Evolutionary conservation across 2,113 vertebrate species (phyloP), one percentile per base, ranked within the genome.

Genomic region (Hyperoodon ampullatus): DNA sequence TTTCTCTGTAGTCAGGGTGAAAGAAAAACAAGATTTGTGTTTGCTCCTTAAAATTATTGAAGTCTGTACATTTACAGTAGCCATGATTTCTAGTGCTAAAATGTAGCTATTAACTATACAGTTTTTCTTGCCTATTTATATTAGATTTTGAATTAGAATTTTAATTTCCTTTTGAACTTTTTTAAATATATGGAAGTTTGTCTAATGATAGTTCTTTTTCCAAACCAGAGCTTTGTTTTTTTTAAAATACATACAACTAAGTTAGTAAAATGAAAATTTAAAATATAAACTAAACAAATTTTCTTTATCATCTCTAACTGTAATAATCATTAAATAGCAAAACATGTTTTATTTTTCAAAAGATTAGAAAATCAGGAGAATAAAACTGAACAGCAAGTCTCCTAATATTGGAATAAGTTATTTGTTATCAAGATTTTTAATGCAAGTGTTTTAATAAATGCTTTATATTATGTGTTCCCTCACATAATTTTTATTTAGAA

Each of bases 141-240:
- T 93, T 90, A 44, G n/a, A 44, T 78, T 94, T 94, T 88, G 6
- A 89, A 88, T 5, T 77, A 26, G 1, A 86, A 93, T 93, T 96
- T 93, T 96, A 81, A 86, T 96, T 96, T 94, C 1, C 3, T 92
- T 24, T 0, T 61, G 35, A 58, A 55, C 39, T 89, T 80, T 58
- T 85, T 97, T 28, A 39, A 84, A 90, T 15, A 77, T 39, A 70
- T 33, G 5, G 23, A 55, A 19, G 5, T 83, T 11, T 0, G 0
- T 75, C 58, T 84, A 58, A 68, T 3, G 65, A 91, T 72, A 80
- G 11, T 9, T 90, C 39, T 92, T 86, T 85, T 78, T 35, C 61
- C 19, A 81, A 80, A n/a, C 30, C 24, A 74, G 13, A 86, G 96
- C 94, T 91, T 55, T 70, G 44, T 94, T 85, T 97, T 85, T 97